A percentile compares a stretch with the other conserved stretches of the same genome.
These are phyloP conservation scores for Platerodrilus igneus DNA, from an alignment of 2,888 invertebrate genomes.

Conservation along the genomic window DNA sequence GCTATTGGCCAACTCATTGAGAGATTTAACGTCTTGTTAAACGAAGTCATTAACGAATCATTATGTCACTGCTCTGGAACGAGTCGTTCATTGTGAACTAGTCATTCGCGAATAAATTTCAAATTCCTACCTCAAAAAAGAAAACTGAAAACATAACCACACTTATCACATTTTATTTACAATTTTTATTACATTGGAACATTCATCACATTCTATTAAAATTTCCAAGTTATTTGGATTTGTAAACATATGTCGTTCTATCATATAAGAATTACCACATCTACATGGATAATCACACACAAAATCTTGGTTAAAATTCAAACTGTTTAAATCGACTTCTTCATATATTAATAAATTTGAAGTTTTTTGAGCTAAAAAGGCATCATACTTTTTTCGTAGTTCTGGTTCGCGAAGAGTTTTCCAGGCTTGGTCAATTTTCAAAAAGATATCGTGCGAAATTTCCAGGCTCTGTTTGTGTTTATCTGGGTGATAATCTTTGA, in stretches of 20 bases:
- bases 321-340: slow-evolving; percentile 51
- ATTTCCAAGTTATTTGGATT: too few species aligned
- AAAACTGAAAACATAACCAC: too few species aligned
- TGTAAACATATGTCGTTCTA: slow-evolving; percentile 44
- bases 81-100: too few species aligned
- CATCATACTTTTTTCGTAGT: slow-evolving; percentile 62
- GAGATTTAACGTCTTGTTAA: too few species aligned
- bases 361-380: slow-evolving; percentile 54
- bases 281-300: slow-evolving; percentile 58
- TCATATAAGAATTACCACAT: slow-evolving; percentile 61
- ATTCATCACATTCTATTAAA: slow-evolving; percentile 65
- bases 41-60: too few species aligned
- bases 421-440: slow-evolving; percentile 67
- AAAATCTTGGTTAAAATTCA: slow-evolving; percentile 46
- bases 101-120: too few species aligned
- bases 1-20: too few species aligned
- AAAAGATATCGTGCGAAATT: slow-evolving; percentile 45
- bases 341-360: slow-evolving; percentile 59
- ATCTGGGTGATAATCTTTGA: slow-evolving; percentile 59
- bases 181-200: slow-evolving; percentile 65
- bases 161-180: slow-evolving; percentile 36
- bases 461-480: slow-evolving; percentile 46
- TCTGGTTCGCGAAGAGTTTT: slow-evolving; percentile 58
- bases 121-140: too few species aligned
- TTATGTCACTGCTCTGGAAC: too few species aligned